Base-by-base conservation (phyloP, 2,797 vertebrate species). In the Mallotus villosus region DNA sequence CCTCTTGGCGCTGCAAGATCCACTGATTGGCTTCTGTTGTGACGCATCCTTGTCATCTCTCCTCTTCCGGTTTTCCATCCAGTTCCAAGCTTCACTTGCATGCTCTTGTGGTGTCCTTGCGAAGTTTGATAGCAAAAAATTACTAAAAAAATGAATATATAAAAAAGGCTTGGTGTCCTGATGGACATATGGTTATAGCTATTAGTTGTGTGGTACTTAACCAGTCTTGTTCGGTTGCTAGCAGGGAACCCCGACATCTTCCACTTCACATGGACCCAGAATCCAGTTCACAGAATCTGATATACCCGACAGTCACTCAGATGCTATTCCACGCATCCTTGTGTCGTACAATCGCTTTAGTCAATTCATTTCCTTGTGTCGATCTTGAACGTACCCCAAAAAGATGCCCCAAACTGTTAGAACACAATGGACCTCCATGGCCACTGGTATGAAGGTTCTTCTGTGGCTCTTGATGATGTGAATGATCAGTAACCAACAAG, bases 151-250 rank as follows among this genome's bases (percentile, higher is more conserved):
- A 34, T 34, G 32, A 34, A 46, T 3, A 11, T 14, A 46, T 46
- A 46, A 19, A 63, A 3, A 27, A 68, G 49, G 22, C 59, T 78
- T 79, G 81, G 78, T 72, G 80, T 82, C 82, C 81, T 82, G 78
- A 78, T 78, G 75, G 74, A 79, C 58, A 67, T 64, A 75, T 59
- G 70, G 63, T 75, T 69, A 16, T 6, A 16, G 34, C 24, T 27
- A n/a, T 49, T 29, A n/a, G 24, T 2, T 46, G 11, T 51, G n/a
- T 41, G 14, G 24, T 51, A 25, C 3, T 19, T 16, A 19, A 19
- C n/a, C 32, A 19, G 32, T 7, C 24, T 19, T 6, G 5, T 24
- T 27, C 16, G 8, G 41, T 25, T 12, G 29, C 17, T 32, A 25
- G 11, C 22, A 67, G 16, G 22, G 49, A 24, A 53, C 22, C 24